phyloP scores from a whole-genome alignment of 2,888 invertebrate genomes.

The Cistogaster globosa region DNA sequence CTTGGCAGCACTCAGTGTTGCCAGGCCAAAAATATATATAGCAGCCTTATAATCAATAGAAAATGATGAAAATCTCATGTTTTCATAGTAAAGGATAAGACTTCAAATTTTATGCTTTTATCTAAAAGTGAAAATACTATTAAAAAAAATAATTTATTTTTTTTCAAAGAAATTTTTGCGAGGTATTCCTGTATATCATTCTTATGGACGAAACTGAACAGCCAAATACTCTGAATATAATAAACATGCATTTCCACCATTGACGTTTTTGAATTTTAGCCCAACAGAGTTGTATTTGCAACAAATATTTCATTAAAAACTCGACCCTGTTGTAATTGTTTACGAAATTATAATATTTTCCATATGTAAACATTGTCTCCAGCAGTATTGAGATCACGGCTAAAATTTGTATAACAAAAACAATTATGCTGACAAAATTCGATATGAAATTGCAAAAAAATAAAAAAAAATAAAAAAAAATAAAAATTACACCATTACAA shows the following conservation, averaged over 20 bases:
- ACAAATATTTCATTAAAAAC: constrained; percentile 37
- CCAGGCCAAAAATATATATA: too few species aligned
- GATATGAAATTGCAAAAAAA: constrained; percentile 71
- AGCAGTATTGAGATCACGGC: constrained; percentile 73
- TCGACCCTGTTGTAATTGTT: constrained; percentile 69
- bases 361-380: constrained; percentile 74
- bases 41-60: too few species aligned
- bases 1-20: too few species aligned
- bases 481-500: constrained; percentile 65
- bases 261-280: constrained; percentile 52
- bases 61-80: too few species aligned
- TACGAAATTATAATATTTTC: constrained; percentile 73
- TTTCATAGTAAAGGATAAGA: too few species aligned
- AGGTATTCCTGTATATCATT: too few species aligned
- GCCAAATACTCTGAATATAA: not conserved
- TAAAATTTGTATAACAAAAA: constrained; percentile 74
- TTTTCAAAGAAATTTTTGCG: too few species aligned
- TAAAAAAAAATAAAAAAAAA: too few species aligned
- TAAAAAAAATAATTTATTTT: too few species aligned
- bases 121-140: too few species aligned
- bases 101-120: too few species aligned
- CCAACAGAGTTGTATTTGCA: constrained; percentile 60
- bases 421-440: constrained; percentile 74
- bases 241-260: constrained; percentile 47
- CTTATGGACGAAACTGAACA: too few species aligned